A percentile compares a stretch with the other conserved stretches of the same genome.
These are phyloP conservation scores for Candoia aspera DNA, from an alignment of 2,113 vertebrate genomes.

Conservation along the genomic window DNA sequence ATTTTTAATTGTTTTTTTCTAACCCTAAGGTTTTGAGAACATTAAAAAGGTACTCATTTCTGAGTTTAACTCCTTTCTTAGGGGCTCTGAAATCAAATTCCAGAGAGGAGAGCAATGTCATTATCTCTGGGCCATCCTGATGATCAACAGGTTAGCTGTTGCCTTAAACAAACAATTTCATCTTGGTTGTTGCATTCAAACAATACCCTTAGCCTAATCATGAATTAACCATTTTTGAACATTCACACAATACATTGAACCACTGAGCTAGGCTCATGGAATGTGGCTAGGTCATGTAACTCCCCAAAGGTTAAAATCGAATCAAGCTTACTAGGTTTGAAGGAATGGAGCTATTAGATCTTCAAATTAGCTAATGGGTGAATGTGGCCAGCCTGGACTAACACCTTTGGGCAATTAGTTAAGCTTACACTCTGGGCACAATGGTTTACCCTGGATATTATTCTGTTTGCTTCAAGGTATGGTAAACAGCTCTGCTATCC, in stretches of 20 bases:
- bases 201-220: neutral
- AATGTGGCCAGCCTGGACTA: neutral
- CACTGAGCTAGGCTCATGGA: no score
- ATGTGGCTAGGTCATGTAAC: neutral
- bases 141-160: no score
- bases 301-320: neutral
- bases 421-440: neutral
- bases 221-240: neutral
- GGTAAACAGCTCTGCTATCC: neutral
- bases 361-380: neutral
- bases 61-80: no score
- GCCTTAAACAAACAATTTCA: no score
- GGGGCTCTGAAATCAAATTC: no score
- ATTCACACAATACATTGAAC: neutral
- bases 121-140: no score
- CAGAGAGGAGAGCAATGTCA: no score
- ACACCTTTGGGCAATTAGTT: neutral
- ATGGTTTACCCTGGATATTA: neutral
- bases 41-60: no score
- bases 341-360: neutral
- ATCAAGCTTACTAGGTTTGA: neutral
- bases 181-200: no score
- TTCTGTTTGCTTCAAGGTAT: neutral
- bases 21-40: no score
- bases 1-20: no score